These are phyloP conservation scores for Melanophora roralis DNA, from an alignment of 2,888 invertebrate genomes.

Conservation along the genomic window DNA sequence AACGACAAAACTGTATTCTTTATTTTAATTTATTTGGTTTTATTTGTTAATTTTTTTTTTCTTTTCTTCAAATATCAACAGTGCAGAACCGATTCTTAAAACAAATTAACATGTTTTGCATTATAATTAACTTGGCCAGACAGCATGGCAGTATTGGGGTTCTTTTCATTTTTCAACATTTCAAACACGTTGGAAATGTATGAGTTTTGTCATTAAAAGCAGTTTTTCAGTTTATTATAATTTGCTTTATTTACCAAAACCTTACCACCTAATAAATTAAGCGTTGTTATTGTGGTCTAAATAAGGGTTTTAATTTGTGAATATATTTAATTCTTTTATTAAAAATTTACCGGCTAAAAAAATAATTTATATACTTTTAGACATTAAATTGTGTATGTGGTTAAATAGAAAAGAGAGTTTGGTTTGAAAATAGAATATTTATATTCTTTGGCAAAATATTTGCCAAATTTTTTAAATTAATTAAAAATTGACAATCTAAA, in stretches of 20 bases:
- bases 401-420: no score
- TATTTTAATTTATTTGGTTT: slow-evolving; percentile 13
- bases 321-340: slow-evolving; percentile 21
- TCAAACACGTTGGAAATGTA: no score
- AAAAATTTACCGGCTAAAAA: slow-evolving; percentile 11
- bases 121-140: slow-evolving; percentile 65
- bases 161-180: background rate
- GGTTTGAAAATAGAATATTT: no score
- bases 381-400: no score
- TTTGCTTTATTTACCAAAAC: background rate
- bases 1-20: slow-evolving; percentile 1
- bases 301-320: background rate
- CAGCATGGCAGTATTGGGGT: slow-evolving; percentile 49
- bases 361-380: no score
- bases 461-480: no score
- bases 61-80: slow-evolving; percentile 62
- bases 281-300: slow-evolving; percentile 3
- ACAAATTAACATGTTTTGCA: slow-evolving; percentile 67
- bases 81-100: slow-evolving; percentile 64
- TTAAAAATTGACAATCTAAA: no score
- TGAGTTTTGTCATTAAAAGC: slow-evolving; percentile 1
- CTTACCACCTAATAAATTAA: background rate
- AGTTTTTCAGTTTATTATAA: background rate
- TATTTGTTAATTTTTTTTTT: slow-evolving; percentile 1
- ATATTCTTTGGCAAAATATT: no score